A percentile compares a stretch with the other conserved stretches of the same genome.
Evolutionary conservation across 2,888 invertebrate species (phyloP).

Genomic region (Ophion slaviceki): DNA sequence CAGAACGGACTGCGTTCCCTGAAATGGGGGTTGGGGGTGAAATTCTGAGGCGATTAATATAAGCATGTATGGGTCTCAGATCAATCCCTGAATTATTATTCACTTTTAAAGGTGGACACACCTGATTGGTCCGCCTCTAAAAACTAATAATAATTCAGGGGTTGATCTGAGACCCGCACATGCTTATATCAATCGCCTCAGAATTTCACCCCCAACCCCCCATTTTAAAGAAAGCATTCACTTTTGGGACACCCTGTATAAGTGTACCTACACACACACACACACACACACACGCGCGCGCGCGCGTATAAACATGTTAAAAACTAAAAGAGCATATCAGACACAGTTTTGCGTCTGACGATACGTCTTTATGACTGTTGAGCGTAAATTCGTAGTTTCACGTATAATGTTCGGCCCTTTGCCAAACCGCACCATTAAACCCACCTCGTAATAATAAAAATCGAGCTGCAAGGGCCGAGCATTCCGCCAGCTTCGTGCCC

Average conservation of each 20-base stretch:
- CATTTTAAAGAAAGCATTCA: too few relatives aligned
- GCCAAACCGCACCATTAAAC: slow-evolving; percentile 66
- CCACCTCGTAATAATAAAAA: slow-evolving; percentile 65
- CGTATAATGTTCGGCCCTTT: slow-evolving; percentile 61
- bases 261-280: not conserved
- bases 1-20: too few relatives aligned
- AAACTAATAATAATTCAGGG: too few relatives aligned
- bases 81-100: too few relatives aligned
- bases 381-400: slow-evolving; percentile 47
- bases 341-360: not conserved
- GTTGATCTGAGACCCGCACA: too few relatives aligned
- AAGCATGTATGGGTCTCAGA: too few relatives aligned
- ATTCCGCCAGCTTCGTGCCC: not conserved
- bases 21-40: too few relatives aligned
- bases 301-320: not conserved
- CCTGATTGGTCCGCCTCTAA: too few relatives aligned
- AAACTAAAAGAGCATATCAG: not conserved
- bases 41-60: too few relatives aligned
- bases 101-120: too few relatives aligned
- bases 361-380: slow-evolving; percentile 3
- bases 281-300: not conserved
- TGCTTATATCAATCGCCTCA: too few relatives aligned
- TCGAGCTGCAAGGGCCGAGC: slow-evolving; percentile 46
- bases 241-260: not conserved
- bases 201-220: too few relatives aligned